These are phyloP conservation scores for Steinernema carpocapsae DNA, from an alignment of 2,888 invertebrate genomes.

Conservation along the genomic window DNA sequence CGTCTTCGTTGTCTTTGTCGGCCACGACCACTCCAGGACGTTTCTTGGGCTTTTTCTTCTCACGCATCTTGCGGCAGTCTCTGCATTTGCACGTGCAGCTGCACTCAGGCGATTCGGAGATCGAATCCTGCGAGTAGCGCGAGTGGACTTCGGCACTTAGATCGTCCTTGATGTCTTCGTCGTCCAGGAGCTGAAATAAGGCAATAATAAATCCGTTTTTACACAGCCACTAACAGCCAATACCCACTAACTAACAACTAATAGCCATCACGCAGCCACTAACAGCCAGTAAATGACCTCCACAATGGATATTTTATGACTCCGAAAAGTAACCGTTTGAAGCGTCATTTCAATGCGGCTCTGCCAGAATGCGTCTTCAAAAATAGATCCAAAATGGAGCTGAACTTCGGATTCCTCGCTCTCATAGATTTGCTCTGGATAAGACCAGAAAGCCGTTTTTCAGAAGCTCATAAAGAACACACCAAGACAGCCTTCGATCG, in stretches of 20 bases:
- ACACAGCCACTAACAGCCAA: background rate
- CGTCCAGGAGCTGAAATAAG: conserved; percentile 18
- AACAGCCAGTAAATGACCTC: too few relatives aligned
- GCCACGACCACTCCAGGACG: background rate
- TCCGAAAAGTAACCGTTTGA: background rate
- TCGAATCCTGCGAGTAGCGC: background rate
- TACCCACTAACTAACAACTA: too few relatives aligned
- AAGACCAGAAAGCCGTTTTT: too few relatives aligned
- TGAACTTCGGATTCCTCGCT: too few relatives aligned
- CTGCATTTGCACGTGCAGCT: conserved; percentile 15
- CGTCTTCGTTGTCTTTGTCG: conserved; percentile 4
- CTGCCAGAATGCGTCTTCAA: too few relatives aligned
- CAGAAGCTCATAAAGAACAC: too few relatives aligned
- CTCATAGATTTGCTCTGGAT: too few relatives aligned
- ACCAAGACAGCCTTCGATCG: too few relatives aligned
- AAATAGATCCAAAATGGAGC: too few relatives aligned
- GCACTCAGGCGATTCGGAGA: background rate
- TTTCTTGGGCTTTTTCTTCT: background rate
- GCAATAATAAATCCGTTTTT: background rate
- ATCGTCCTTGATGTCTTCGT: background rate
- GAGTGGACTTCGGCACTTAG: background rate
- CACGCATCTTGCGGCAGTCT: conserved; percentile 4
- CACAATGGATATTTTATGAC: background rate
- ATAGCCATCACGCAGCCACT: too few relatives aligned
- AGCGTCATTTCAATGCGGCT: too few relatives aligned